A percentile compares a stretch with the other conserved stretches of the same genome.
These are phyloP conservation scores for Clivina fossor DNA, from an alignment of 2,888 invertebrate genomes.

Conservation along the genomic window DNA sequence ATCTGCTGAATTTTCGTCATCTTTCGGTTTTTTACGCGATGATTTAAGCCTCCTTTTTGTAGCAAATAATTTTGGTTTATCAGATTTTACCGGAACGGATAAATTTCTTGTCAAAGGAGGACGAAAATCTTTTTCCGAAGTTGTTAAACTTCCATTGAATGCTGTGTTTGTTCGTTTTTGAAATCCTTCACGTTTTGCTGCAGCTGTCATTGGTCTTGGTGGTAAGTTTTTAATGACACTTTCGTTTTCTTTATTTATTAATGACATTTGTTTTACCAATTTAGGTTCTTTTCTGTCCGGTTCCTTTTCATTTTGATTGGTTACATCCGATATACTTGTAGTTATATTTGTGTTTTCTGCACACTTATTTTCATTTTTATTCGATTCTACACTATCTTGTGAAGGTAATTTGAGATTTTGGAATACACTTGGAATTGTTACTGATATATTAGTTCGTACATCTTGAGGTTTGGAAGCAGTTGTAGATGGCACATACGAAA, in stretches of 20 bases:
- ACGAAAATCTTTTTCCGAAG: constrained; percentile 40
- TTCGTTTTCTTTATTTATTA: constrained; percentile 26
- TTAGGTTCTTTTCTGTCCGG: constrained; percentile 14
- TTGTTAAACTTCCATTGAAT: constrained; percentile 45
- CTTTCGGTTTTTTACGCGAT: constrained; percentile 23
- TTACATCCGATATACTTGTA: constrained; percentile 6
- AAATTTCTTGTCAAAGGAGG: constrained; percentile 48
- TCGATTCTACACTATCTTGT: neutral
- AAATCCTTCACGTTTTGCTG: constrained; percentile 48
- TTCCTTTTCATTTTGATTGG: neutral
- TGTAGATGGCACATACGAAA: constrained; percentile 23
- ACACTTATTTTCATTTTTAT: too few species aligned
- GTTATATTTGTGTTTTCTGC: too few species aligned
- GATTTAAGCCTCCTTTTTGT: constrained; percentile 47
- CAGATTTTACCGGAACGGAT: constrained; percentile 46
- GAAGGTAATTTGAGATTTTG: constrained; percentile 6
- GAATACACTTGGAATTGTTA: constrained; percentile 24
- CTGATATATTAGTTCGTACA: constrained; percentile 26
- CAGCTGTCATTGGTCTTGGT: constrained; percentile 48
- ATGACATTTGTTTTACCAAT: constrained; percentile 16
- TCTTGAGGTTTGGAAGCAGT: constrained; percentile 17
- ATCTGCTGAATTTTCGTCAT: constrained; percentile 10
- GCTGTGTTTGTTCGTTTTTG: constrained; percentile 51
- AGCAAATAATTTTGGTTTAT: constrained; percentile 46
- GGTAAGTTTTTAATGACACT: constrained; percentile 42